Evolutionary conservation across 92 coral and sea anemone genomes (phyloP).

Genomic region (Epizoanthus illoricatus): DNA sequence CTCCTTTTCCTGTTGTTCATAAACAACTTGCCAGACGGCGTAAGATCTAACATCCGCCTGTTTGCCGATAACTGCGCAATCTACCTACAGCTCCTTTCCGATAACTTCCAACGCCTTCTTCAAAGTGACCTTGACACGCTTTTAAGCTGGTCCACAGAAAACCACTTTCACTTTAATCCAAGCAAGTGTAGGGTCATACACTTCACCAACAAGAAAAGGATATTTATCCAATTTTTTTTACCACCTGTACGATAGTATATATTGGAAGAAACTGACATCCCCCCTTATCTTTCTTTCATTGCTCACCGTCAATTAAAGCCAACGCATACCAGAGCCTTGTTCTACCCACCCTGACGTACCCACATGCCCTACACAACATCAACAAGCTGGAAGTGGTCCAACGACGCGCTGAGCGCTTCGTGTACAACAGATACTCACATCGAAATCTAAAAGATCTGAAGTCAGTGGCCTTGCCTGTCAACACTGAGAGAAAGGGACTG

Average conservation of each 20-base stretch:
- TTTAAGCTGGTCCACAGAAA: slow-evolving; percentile 21
- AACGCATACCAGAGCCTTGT: too few species aligned
- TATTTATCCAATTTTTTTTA: slow-evolving; percentile 1
- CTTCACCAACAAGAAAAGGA: neutral
- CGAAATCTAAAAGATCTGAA: too few species aligned
- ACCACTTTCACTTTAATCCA: slow-evolving; percentile 20
- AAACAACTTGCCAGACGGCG: slow-evolving; percentile 24
- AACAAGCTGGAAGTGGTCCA: too few species aligned
- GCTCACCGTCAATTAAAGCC: too few species aligned
- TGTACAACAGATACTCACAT: too few species aligned
- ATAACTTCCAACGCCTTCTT: slow-evolving; percentile 13
- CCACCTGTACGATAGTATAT: slow-evolving; percentile 4
- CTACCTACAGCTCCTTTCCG: neutral
- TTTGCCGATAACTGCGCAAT: slow-evolving; percentile 28
- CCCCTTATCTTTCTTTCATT: too few species aligned
- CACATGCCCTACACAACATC: too few species aligned
- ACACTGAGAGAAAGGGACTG: neutral
- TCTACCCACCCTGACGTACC: too few species aligned
- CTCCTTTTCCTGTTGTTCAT: slow-evolving; percentile 22
- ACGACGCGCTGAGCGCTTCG: too few species aligned
- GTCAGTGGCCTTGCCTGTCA: neutral
- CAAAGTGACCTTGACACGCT: slow-evolving; percentile 16
- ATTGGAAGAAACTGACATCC: too few species aligned
- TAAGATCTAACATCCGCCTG: slow-evolving; percentile 16
- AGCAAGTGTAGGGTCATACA: slow-evolving; percentile 18